A percentile compares a stretch with the other conserved stretches of the same genome.
phyloP scores from a whole-genome alignment of 2,888 invertebrate genomes.

The Tridacna crocea region DNA sequence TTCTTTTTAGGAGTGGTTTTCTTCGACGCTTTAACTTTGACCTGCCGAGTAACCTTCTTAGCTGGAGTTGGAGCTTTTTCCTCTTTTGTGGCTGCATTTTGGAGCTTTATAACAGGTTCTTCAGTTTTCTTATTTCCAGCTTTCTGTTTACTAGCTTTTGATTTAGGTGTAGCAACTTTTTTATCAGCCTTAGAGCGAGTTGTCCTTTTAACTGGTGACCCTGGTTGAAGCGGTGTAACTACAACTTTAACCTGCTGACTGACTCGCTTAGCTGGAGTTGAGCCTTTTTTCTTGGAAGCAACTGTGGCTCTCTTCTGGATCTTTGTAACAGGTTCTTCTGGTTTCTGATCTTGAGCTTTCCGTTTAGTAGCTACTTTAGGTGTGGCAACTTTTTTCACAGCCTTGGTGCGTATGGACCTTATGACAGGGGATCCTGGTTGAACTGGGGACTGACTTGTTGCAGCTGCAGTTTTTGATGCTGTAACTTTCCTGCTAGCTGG shows the following conservation, averaged over 20 bases:
- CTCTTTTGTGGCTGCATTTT: background rate
- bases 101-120: background rate
- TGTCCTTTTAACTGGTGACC: constrained; percentile 21
- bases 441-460: background rate
- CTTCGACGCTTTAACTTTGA: no score
- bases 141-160: background rate
- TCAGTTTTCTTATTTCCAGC: background rate
- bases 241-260: background rate
- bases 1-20: no score
- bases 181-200: constrained; percentile 14
- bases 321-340: background rate
- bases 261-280: constrained; percentile 49
- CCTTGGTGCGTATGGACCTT: background rate
- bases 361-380: background rate
- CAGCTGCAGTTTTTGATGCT: background rate
- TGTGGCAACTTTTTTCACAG: constrained; percentile 1
- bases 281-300: background rate
- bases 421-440: background rate
- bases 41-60: constrained; percentile 37
- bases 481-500: background rate
- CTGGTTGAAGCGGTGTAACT: constrained; percentile 6
- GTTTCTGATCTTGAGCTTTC: background rate
- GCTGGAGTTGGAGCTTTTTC: constrained; percentile 41
- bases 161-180: constrained; percentile 2
- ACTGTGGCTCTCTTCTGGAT: background rate